Evolutionary conservation across 2,113 vertebrate genomes (phyloP).

Genomic region (Labeo catla): DNA sequence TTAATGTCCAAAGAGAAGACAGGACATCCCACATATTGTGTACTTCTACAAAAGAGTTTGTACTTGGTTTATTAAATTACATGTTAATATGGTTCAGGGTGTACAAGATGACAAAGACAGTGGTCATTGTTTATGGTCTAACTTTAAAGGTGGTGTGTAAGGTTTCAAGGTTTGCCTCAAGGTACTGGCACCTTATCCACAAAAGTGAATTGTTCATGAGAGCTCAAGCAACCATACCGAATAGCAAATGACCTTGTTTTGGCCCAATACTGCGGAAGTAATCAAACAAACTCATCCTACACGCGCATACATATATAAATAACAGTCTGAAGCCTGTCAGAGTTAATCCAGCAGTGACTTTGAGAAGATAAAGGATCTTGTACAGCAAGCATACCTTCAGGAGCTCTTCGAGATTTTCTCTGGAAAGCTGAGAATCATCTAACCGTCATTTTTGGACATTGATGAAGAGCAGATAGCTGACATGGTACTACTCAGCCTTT

Average conservation of each 20-base stretch:
- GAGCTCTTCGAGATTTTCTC: not conserved
- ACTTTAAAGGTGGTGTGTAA: conserved; percentile 66
- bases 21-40: conserved; percentile 36
- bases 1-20: not conserved
- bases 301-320: conserved; percentile 59
- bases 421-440: not conserved
- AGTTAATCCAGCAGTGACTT: conserved; percentile 41
- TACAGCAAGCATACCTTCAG: not conserved
- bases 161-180: conserved; percentile 69
- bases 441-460: conserved; percentile 28
- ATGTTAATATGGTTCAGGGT: conserved; percentile 48
- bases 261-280: conserved; percentile 64
- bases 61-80: conserved; percentile 68
- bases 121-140: conserved; percentile 61
- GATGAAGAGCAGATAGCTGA: conserved; percentile 55
- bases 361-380: not conserved
- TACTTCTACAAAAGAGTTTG: conserved; percentile 46
- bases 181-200: conserved; percentile 56
- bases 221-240: conserved; percentile 56
- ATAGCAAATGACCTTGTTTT: conserved; percentile 67
- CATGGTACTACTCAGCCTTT: conserved; percentile 65
- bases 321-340: conserved; percentile 16
- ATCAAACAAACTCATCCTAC: conserved; percentile 17
- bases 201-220: conserved; percentile 69
- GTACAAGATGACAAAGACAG: conserved; percentile 59